phyloP scores from a whole-genome alignment of 35 echinoderm and acorn worm species.

The Holothuria glaberrima region DNA sequence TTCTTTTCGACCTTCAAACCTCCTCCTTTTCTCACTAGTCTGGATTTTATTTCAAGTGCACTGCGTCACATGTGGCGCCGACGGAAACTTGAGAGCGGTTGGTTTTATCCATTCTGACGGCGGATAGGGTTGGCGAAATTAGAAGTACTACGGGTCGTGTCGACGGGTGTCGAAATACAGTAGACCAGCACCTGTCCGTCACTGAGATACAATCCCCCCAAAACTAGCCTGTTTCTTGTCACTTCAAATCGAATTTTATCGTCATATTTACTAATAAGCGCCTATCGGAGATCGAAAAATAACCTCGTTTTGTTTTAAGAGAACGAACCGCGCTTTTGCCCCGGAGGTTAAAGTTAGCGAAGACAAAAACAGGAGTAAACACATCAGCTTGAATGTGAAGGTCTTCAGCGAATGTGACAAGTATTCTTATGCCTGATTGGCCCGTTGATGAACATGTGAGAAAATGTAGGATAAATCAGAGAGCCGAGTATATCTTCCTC shows the following conservation, averaged over 20 bases:
- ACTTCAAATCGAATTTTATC: conserved; percentile 49
- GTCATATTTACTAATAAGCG: conserved; percentile 50
- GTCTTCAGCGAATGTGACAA: too few relatives aligned
- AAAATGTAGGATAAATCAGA: too few relatives aligned
- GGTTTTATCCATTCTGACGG: background rate
- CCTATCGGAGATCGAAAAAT: conserved; percentile 31
- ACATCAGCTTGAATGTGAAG: too few relatives aligned
- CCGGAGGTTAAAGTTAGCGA: conserved; percentile 21
- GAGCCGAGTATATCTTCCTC: too few relatives aligned
- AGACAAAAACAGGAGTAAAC: too few relatives aligned
- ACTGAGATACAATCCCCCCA: conserved; percentile 15
- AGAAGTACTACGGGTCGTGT: background rate
- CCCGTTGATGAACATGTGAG: too few relatives aligned
- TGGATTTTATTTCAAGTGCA: conserved; percentile 31
- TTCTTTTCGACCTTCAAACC: conserved; percentile 21
- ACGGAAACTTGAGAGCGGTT: conserved; percentile 10
- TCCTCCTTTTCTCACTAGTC: conserved; percentile 21
- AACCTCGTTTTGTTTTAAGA: background rate
- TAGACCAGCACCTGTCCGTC: conserved; percentile 43
- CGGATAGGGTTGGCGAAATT: conserved; percentile 20
- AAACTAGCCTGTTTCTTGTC: conserved; percentile 26
- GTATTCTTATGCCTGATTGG: too few relatives aligned
- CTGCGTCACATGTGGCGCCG: conserved; percentile 42
- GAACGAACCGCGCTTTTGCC: background rate
- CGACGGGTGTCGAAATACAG: conserved; percentile 39